Conservation (phyloP, 1,140 invertebrate genomes). For the Luehdorfia chinensis region DNA sequence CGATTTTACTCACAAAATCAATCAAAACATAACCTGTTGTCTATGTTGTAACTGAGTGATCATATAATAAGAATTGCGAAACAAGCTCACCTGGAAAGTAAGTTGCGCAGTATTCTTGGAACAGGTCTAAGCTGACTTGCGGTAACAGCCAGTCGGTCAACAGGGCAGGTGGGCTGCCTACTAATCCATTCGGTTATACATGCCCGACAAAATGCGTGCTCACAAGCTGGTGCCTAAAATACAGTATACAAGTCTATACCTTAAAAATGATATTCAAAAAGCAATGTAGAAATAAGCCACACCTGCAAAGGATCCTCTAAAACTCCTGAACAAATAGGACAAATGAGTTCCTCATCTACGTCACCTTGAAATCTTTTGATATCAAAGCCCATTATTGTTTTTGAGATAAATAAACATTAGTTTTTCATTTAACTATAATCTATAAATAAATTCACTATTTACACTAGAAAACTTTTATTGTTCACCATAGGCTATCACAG, state of each 20-base stretch:
- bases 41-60: conserved; percentile 21
- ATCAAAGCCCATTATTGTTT: conserved; percentile 90
- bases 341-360: conserved; percentile 94
- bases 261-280: not conserved
- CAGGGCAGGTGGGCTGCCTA: conserved; percentile 94
- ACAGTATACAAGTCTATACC: not conserved
- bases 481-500: not conserved
- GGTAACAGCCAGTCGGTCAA: conserved; percentile 93
- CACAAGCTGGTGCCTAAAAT: conserved; percentile 92
- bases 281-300: not conserved
- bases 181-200: conserved; percentile 97
- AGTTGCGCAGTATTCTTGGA: conserved; percentile 93
- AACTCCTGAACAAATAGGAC: conserved; percentile 94
- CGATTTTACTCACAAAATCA: not conserved
- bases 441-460: not conserved
- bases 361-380: conserved; percentile 91
- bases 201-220: conserved; percentile 95
- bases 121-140: conserved; percentile 92
- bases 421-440: conserved; percentile 18
- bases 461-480: conserved; percentile 13
- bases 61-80: conserved; percentile 36
- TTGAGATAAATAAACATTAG: conserved; percentile 39
- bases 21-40: conserved; percentile 25
- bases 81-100: conserved; percentile 84
- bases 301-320: conserved; percentile 92